Conservation (phyloP, 2,797 vertebrate species). For the Clarias platycephalus region DNA sequence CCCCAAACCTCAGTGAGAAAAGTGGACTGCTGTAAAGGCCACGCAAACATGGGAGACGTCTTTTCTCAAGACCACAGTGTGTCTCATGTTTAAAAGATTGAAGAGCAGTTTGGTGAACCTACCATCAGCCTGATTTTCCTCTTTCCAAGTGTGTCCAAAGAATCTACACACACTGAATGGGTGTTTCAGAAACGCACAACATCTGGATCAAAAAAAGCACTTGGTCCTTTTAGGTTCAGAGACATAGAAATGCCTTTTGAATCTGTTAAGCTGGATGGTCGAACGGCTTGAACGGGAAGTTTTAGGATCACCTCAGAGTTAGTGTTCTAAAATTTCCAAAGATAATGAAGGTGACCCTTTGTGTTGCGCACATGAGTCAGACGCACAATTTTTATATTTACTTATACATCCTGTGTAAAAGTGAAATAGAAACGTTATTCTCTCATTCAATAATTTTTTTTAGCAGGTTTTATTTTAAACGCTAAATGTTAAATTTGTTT, state of each 20-base stretch:
- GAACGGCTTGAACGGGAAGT: not conserved
- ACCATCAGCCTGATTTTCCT: not conserved
- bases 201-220: conserved; percentile 3
- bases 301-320: too few species aligned
- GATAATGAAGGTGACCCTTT: conserved; percentile 66
- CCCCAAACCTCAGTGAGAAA: conserved; percentile 87
- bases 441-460: not conserved
- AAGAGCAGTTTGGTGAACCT: not conserved
- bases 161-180: not conserved
- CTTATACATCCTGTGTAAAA: conserved; percentile 6
- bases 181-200: conserved; percentile 9
- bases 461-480: not conserved
- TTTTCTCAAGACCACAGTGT: not conserved
- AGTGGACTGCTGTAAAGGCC: not conserved
- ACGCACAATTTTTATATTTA: conserved; percentile 62
- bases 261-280: not conserved
- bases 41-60: not conserved
- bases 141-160: not conserved
- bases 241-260: not conserved
- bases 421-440: not conserved
- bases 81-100: not conserved
- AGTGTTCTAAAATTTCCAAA: conserved; percentile 25
- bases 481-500: not conserved
- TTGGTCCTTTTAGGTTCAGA: conserved; percentile 5
- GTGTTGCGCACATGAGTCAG: conserved; percentile 57